Evolutionary conservation across 2,888 invertebrate species (phyloP).

Genomic region (Chaitophorus viminalis): DNA sequence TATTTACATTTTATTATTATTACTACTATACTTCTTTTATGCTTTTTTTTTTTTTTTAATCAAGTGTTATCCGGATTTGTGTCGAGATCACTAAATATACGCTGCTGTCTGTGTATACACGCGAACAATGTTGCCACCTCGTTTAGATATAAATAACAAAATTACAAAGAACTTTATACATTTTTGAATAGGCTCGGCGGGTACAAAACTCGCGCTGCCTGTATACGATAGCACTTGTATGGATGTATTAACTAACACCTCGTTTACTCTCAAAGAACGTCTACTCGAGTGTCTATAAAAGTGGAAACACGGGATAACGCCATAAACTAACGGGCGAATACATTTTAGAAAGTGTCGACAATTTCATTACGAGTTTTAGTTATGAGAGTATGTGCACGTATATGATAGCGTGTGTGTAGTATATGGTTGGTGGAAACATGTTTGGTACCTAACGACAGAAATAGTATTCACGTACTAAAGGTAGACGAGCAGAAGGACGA

Average conservation of each 20-base stretch:
- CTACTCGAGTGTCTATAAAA: slow-evolving; percentile 9
- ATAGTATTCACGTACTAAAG: not conserved
- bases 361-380: slow-evolving; percentile 9
- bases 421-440: not conserved
- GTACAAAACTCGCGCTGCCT: not conserved
- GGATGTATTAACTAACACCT: slow-evolving; percentile 9
- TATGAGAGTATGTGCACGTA: not conserved
- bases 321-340: not conserved
- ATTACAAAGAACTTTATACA: slow-evolving; percentile 6
- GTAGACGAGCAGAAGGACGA: not conserved
- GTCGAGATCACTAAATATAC: slow-evolving; percentile 1
- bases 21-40: not conserved
- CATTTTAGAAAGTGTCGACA: slow-evolving; percentile 8
- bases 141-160: not conserved
- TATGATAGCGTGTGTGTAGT: not conserved
- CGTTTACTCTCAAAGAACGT: slow-evolving; percentile 11
- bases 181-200: not conserved
- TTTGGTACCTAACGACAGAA: not conserved
- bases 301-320: slow-evolving; percentile 12
- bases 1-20: not conserved
- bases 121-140: not conserved
- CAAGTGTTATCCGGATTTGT: slow-evolving; percentile 6
- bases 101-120: not conserved
- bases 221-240: not conserved
- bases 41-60: not conserved